Conservation (phyloP, 1,140 invertebrate genomes). For the Ostrea denselamellosa region DNA sequence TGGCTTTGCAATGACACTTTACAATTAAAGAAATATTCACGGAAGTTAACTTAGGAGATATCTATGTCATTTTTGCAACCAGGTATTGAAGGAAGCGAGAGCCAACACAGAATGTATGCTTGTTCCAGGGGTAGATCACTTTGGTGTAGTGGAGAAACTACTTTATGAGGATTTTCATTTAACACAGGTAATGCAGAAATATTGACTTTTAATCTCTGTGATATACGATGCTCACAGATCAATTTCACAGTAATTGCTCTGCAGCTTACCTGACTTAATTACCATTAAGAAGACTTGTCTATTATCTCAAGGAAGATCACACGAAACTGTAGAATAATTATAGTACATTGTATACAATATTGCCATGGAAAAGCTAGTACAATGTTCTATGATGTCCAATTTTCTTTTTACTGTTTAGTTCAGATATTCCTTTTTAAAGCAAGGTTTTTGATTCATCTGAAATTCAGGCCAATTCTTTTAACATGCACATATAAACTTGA, state of each 20-base stretch:
- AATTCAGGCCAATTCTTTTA: not conserved
- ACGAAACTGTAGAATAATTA: not conserved
- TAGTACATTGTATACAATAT: not conserved
- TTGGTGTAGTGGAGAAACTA: slow-evolving; percentile 68
- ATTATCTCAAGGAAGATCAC: not conserved
- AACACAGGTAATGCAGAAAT: slow-evolving; percentile 55
- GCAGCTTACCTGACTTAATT: not conserved
- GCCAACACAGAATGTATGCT: slow-evolving; percentile 58
- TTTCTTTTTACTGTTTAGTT: not conserved
- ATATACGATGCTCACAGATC: not conserved
- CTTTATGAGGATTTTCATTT: slow-evolving; percentile 55
- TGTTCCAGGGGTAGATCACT: slow-evolving; percentile 68
- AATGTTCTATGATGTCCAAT: not conserved
- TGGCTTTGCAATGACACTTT: not conserved
- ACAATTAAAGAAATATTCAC: not conserved
- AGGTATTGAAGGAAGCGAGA: slow-evolving; percentile 58
- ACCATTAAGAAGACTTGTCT: not conserved
- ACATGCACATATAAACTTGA: not conserved
- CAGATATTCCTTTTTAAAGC: not conserved
- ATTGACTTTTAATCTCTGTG: not conserved
- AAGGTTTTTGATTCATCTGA: not conserved
- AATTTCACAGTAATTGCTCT: not conserved
- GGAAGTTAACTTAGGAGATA: not conserved
- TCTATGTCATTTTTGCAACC: slow-evolving; percentile 27
- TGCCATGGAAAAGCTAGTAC: not conserved